phyloP scores from a whole-genome alignment of 2,797 vertebrate genomes.

The Sandelia bainsii region DNA sequence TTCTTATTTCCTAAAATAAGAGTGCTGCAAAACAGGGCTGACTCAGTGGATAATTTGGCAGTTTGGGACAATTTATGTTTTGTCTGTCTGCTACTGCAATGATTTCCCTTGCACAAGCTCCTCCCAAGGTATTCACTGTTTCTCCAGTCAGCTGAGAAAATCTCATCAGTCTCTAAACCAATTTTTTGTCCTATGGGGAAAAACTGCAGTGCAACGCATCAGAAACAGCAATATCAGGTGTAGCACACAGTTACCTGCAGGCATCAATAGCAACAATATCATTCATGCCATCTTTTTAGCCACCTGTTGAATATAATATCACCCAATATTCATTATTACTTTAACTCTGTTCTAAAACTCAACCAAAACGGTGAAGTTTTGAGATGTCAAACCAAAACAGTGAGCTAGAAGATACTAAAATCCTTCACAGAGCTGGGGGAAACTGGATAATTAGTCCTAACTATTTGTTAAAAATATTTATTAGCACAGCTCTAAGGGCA shows the following conservation, averaged over 20 bases:
- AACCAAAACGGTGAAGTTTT: too few species aligned
- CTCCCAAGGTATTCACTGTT: constrained; percentile 16
- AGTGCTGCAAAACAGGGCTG: constrained; percentile 7
- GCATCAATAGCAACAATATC: too few species aligned
- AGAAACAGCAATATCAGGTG: constrained; percentile 14
- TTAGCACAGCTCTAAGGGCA: too few species aligned
- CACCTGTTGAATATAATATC: too few species aligned
- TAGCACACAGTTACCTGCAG: constrained; percentile 6
- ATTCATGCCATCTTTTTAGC: too few species aligned
- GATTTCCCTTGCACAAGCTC: constrained; percentile 22
- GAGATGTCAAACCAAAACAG: too few species aligned
- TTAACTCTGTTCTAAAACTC: too few species aligned
- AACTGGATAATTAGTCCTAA: too few species aligned
- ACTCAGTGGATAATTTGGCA: constrained; percentile 34
- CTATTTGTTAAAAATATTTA: too few species aligned
- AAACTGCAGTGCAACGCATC: constrained; percentile 23
- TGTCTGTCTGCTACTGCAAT: constrained; percentile 27
- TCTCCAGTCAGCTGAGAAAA: constrained; percentile 29
- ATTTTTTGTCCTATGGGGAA: constrained; percentile 20
- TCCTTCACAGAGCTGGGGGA: too few species aligned
- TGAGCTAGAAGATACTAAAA: too few species aligned
- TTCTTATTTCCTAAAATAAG: constrained; percentile 31
- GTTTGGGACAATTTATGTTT: constrained; percentile 41
- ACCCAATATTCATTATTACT: too few species aligned
- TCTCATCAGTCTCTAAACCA: constrained; percentile 28